Conservation (phyloP, 2,113 vertebrate genomes). For the Damaliscus lunatus region DNA sequence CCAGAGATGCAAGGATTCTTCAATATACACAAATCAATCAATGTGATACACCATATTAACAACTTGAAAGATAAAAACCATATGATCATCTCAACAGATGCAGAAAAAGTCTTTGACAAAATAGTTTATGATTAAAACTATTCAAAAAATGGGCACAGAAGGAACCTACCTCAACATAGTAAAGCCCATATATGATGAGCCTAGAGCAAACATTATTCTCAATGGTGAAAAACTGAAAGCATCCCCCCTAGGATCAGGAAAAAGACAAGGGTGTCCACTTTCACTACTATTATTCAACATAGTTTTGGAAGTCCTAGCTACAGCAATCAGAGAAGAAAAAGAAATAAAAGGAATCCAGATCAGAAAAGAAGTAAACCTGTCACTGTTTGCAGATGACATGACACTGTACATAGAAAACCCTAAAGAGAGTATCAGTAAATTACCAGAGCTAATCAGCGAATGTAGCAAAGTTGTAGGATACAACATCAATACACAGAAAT, state of each 20-base stretch:
- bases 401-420: not conserved
- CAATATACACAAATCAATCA: not conserved
- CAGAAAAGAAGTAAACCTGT: not conserved
- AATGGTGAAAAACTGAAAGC: not conserved
- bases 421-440: not conserved
- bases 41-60: not conserved
- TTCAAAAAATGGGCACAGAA: not conserved
- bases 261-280: not conserved
- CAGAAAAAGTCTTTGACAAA: not conserved
- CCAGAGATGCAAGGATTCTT: not conserved
- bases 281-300: not conserved
- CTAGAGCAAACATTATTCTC: not conserved
- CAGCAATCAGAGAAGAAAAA: not conserved
- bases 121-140: not conserved
- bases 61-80: not conserved
- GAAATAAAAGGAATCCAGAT: not conserved
- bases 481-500: not conserved
- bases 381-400: not conserved
- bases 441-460: not conserved
- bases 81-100: not conserved
- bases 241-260: not conserved
- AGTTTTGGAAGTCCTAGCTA: not conserved
- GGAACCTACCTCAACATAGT: not conserved
- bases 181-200: not conserved
- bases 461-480: not conserved